Evolutionary conservation across 2,113 vertebrate species (phyloP), one percentile per base, ranked within the genome.

Genomic region (Psephotus haematonotus): DNA sequence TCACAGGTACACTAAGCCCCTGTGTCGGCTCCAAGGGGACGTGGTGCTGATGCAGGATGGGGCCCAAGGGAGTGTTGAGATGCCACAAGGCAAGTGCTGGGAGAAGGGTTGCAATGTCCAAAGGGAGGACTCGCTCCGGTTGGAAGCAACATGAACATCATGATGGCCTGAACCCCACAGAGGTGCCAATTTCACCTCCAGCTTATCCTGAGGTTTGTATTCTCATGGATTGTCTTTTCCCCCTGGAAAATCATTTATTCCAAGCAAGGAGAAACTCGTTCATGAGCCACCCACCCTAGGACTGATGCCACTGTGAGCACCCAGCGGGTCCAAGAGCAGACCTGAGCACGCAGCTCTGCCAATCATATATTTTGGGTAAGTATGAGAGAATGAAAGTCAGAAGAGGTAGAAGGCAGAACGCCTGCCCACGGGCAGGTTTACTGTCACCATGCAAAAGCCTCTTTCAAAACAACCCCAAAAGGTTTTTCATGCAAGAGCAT

Each of bases 291-390:
- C 8, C 47, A 41, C 1, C 5, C 31, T 46, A 33, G 3, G 3
- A 71, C 5, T 57, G 17, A 31, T 0, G 24, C 9, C 3, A 1
- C 12, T 6, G 10, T 5, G n/a, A 68, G 75, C 49, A 46, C 31
- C 39, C 68, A 65, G 63, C 0, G 0, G 57, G 57, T 86, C 88
- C 44, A 28, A 89, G 92, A 90, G 67, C 83, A 96, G 81, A 90
- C 35, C 24, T 29, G 85, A 86, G 69, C 89, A 18, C 11, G 6
- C 16, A 17, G 82, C 85, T 88, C 82, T 98, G 97, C 98, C 98
- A 98, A 98, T 98, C 98, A 98, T 98, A 94, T 98, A 98, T 98
- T 98, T 94, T 78, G 86, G 91, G 55, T 60, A 82, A 93, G 85
- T 64, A 93, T 95, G 95, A 97, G 49, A 97, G 82, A 96, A 97